Conservation (phyloP, 2,113 vertebrate genomes). For the Tricholaema leucomelas region DNA sequence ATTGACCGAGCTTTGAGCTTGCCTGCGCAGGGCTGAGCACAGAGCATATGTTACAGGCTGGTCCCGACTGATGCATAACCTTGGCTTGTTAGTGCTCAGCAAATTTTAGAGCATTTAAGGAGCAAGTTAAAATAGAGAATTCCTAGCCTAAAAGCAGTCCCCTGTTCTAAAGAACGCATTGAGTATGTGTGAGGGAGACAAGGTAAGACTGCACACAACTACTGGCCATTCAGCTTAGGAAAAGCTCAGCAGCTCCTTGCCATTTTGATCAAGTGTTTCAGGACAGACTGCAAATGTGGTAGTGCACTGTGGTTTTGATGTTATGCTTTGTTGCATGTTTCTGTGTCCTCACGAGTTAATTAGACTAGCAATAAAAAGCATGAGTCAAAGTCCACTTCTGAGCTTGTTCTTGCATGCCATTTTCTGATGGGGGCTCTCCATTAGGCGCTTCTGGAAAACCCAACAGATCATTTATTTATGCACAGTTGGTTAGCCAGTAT, state of each 20-base stretch:
- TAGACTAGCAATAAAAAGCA: neutral
- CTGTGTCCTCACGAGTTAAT: neutral
- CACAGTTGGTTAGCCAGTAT: neutral
- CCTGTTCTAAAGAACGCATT: neutral
- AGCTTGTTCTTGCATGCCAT: neutral
- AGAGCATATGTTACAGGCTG: neutral
- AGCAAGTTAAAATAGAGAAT: neutral
- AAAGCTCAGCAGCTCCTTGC: neutral
- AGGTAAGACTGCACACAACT: neutral
- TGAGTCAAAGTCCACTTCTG: constrained; percentile 1
- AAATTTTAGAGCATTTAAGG: neutral
- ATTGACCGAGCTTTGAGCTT: neutral
- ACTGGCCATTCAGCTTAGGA: neutral
- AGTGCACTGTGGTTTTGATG: neutral
- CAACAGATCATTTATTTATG: neutral
- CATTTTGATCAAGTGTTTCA: neutral
- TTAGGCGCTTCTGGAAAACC: neutral
- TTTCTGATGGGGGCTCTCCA: neutral
- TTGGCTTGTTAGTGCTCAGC: neutral
- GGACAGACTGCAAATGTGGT: neutral
- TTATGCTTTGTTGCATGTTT: neutral
- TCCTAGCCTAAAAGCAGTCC: neutral
- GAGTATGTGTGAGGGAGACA: neutral
- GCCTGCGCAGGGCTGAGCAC: neutral
- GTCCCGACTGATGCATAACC: neutral